Base-by-base conservation (phyloP, 2,888 invertebrate genomes). In the Diaphora mendica region DNA sequence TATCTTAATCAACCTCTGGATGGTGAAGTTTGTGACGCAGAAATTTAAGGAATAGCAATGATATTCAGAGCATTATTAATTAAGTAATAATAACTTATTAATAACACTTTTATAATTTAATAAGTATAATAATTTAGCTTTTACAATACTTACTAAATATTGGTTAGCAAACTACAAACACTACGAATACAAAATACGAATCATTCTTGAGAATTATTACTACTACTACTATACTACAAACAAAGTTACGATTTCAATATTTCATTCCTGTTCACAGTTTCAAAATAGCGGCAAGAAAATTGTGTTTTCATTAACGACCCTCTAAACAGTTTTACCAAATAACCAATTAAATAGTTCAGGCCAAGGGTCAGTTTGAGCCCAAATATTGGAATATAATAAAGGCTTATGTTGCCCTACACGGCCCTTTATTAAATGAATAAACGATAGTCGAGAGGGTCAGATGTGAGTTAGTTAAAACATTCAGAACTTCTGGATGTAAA, bases 321-420 rank as follows among this genome's bases (percentile, higher is more conserved):
- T 26, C 26, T 62, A 62, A n/a, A 51, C 73, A 30, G 20, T 15
- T 44, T 35, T n/a, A 70, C 65, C 73, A 59, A 71, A 72, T 75
- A 51, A 64, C 35, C 59, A 78, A 74, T 78, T 73, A 70, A 51
- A 66, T 70, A 77, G 71, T 76, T 81, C 44, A 64, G 64, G 30
- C 35, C 20, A 74, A 59, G 69, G 78, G 73, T 66, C 70, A 73
- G n/a, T 75, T 79, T 73, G 74, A 11, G 13, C 30, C 72, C 70
- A 69, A 76, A 82, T 76, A 72, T 62, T 71, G 65, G 20, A 68
- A 75, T 66, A 39, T 59, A 39, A 20, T 69, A 26, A 68, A 73
- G 64, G 48, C 69, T 80, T 44, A 69, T 74, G 59, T 33, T 59
- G 69, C 44, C 42, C 39, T 17, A 64, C 68, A 68, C 68, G 73